A percentile compares a stretch with the other conserved stretches of the same genome.
Conservation (phyloP, 1,140 invertebrate genomes). For the Eurosta solidaginis region DNA sequence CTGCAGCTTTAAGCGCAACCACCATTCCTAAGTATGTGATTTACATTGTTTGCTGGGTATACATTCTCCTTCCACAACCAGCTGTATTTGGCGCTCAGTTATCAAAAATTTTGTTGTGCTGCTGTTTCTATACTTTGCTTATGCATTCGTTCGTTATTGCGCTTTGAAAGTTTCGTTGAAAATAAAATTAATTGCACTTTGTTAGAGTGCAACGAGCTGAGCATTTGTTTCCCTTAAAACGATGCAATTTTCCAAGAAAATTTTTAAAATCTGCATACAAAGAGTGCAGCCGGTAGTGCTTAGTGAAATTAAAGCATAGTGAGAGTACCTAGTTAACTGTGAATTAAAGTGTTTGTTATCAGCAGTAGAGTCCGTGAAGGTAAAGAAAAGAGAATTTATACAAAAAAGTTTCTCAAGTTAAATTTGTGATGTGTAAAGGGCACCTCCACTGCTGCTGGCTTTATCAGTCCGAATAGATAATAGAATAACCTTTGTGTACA, state of each 20-base stretch:
- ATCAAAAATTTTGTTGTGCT: background rate
- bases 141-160: background rate
- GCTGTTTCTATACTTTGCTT: background rate
- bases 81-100: background rate
- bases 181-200: background rate
- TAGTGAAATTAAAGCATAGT: background rate
- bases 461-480: conserved; percentile 10
- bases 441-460: background rate
- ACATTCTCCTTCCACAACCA: background rate
- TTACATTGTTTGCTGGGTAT: no score
- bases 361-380: no score
- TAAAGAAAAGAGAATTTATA: no score
- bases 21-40: no score
- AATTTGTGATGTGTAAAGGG: background rate
- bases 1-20: no score
- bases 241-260: background rate
- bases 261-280: background rate
- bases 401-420: background rate
- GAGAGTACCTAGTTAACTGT: no score
- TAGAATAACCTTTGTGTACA: no score
- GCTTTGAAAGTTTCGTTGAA: background rate
- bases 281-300: background rate
- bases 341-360: no score
- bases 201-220: background rate
- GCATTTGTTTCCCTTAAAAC: background rate